Conservation (phyloP, 37 sponge, comb jelly and placozoan genomes). For the Cliona cf. orientalis region DNA sequence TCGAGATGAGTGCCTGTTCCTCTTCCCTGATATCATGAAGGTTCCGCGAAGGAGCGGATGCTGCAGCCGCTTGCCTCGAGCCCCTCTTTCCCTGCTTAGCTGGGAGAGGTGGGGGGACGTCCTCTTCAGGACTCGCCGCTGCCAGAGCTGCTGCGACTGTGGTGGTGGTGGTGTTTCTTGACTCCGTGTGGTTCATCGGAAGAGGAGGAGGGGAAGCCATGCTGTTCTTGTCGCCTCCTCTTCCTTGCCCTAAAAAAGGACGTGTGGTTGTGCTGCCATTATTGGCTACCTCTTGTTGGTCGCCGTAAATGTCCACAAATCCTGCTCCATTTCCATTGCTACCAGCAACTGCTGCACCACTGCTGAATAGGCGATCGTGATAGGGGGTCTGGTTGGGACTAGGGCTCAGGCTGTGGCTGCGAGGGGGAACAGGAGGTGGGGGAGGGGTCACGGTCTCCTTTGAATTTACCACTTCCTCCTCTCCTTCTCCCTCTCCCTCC, state of each 20-base stretch:
- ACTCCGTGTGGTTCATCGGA: no score
- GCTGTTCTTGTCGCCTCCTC: no score
- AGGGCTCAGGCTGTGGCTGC: conserved; percentile 34
- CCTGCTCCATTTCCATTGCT: neutral
- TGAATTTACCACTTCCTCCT: neutral
- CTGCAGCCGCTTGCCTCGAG: no score
- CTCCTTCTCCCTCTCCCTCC: conserved; percentile 11
- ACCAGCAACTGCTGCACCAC: no score
- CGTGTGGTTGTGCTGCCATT: neutral
- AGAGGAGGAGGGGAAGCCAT: conserved; percentile 25
- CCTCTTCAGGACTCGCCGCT: no score
- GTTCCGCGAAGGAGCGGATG: no score
- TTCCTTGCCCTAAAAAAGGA: conserved; percentile 72
- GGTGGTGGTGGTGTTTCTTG: no score
- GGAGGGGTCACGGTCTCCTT: neutral
- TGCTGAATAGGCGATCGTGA: neutral
- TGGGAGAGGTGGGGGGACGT: no score
- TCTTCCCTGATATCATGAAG: conserved; percentile 5
- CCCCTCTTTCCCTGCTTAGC: neutral
- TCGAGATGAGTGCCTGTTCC: conserved; percentile 17
- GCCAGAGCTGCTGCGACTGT: no score
- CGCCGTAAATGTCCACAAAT: neutral
- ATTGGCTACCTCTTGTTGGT: neutral
- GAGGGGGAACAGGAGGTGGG: conserved; percentile 49
- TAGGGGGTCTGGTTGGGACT: neutral